Percentiles rank a stretch among this genome's conserved stretches.
These are phyloP conservation scores for Typhlichthys subterraneus DNA, from an alignment of 2,797 vertebrate genomes.

Conservation along the genomic window DNA sequence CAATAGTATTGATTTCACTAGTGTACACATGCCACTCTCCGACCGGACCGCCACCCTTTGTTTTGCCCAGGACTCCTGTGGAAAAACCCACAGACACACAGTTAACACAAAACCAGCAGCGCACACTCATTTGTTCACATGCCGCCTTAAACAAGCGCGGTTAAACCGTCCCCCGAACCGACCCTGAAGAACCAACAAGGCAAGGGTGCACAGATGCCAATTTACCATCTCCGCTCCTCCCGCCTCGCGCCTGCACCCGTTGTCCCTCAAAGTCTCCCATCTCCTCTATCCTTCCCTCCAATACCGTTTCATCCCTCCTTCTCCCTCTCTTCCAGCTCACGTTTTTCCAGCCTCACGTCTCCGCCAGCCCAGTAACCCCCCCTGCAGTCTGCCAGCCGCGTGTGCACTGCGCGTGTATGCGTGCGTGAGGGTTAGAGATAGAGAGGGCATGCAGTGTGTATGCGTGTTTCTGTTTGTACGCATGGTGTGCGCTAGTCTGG, in stretches of 20 bases:
- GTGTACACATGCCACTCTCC: slow-evolving; percentile 65
- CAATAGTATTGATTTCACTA: slow-evolving; percentile 76
- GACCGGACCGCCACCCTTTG: slow-evolving; percentile 63
- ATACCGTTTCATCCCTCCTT: slow-evolving; percentile 45
- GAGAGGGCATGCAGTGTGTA: slow-evolving; percentile 4
- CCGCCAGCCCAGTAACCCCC: slow-evolving; percentile 54
- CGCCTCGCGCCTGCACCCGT: not conserved
- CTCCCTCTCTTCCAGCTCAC: slow-evolving; percentile 55
- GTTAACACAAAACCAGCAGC: slow-evolving; percentile 45
- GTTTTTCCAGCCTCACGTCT: slow-evolving; percentile 70
- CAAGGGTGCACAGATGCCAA: not conserved
- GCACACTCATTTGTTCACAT: slow-evolving; percentile 42
- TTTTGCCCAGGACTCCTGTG: slow-evolving; percentile 54
- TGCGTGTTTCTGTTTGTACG: slow-evolving; percentile 4
- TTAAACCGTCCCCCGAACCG: slow-evolving; percentile 35
- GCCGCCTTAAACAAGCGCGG: slow-evolving; percentile 26
- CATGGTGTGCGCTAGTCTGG: not conserved
- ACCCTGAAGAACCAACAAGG: slow-evolving; percentile 33
- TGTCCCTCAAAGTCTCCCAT: not conserved
- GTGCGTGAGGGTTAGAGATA: slow-evolving; percentile 16
- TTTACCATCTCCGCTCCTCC: not conserved
- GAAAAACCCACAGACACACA: slow-evolving; percentile 23
- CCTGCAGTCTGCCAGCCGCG: slow-evolving; percentile 63
- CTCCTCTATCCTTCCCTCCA: not conserved
- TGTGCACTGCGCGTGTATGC: not conserved